A percentile compares a stretch with the other conserved stretches of the same genome.
These are phyloP conservation scores for Eucera pruinosa DNA, from an alignment of 2,888 invertebrate genomes.

Conservation along the genomic window DNA sequence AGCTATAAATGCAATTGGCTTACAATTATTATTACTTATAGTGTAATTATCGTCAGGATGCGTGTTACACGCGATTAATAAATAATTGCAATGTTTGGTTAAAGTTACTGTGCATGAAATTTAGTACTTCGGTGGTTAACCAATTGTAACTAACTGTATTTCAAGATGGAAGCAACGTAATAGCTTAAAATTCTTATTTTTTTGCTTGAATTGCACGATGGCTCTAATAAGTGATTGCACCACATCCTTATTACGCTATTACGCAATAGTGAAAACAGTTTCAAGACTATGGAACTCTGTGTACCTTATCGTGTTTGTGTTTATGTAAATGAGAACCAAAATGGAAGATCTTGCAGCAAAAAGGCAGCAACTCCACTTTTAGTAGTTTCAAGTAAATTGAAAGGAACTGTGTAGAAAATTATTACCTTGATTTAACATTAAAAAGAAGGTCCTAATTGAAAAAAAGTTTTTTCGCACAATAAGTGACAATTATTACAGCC, in stretches of 20 bases:
- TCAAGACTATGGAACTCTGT: background rate
- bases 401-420: no score
- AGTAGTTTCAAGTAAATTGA: no score
- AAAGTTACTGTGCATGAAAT: background rate
- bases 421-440: no score
- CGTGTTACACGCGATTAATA: background rate
- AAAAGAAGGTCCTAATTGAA: no score
- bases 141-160: background rate
- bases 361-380: no score
- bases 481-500: no score
- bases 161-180: background rate
- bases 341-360: no score
- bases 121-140: background rate
- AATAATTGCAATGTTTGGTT: background rate
- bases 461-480: no score
- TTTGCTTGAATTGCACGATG: background rate
- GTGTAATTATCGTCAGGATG: background rate
- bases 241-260: slow-evolving; percentile 61
- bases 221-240: slow-evolving; percentile 32
- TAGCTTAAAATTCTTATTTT: slow-evolving; percentile 5
- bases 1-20: no score
- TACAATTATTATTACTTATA: background rate
- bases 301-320: background rate
- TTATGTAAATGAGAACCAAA: no score
- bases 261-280: slow-evolving; percentile 69